Evolutionary conservation across 2,888 invertebrate genomes (phyloP), one percentile per base, ranked within the genome.

Genomic region (Drosophila ochracea): DNA sequence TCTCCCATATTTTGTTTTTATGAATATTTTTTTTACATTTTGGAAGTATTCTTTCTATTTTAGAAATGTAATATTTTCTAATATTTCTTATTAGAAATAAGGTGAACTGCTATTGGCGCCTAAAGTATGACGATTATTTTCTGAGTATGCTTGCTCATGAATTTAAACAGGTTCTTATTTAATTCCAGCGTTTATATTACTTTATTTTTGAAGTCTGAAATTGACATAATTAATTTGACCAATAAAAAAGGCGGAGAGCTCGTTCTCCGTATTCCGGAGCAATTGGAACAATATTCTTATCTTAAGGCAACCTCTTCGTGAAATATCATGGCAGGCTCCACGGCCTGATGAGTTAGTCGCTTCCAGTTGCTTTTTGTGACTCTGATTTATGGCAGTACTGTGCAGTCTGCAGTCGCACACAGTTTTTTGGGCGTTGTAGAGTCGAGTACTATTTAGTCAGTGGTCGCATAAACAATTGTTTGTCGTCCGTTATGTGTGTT

Each of bases 391-490:
- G 16, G n/a, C 33, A 3, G 7, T 1, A 52, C 43, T 7, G 7
- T 1, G 57, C 57, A 41, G 1, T 25, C 30, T 25, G 16, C 30
- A 50, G 58, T 25, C 19, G 53, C 37, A 30, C 10, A 16, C 11
- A 52, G n/a, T n/a, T 50, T 31, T 49, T 49, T 19, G 9, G 16
- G 52, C 4, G 52, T 16, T 16, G 30, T 59, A 53, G 64, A 74
- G 61, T 64, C 67, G 41, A 39, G 61, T 33, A 11, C 19, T 52
- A 47, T 62, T 66, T 50, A 59, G 59, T 57, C 52, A 37, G 63
- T 50, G 69, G 69, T 61, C 41, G 50, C 30, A 69, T 68, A 75
- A 65, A 54, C 61, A 74, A 65, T 49, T 52, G 53, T 21, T 21
- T 61, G 74, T 68, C 68, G 30, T 61, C 50, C 55, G 50, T 61